Percentiles rank a stretch among this genome's conserved stretches.
Evolutionary conservation across 2,888 invertebrate genomes (phyloP).

Genomic region (Anticlea derivata): DNA sequence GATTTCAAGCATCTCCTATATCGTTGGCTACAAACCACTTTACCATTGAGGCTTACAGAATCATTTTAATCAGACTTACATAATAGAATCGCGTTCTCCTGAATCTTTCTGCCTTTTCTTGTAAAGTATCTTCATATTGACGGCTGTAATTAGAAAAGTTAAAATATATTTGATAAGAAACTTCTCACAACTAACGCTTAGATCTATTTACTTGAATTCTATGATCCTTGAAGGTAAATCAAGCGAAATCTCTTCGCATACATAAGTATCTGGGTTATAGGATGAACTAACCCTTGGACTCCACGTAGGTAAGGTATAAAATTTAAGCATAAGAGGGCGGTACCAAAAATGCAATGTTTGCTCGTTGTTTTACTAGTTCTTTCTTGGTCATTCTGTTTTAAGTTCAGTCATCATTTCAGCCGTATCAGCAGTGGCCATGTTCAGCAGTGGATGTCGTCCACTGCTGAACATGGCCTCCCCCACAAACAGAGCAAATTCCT

Average conservation of each 20-base stretch:
- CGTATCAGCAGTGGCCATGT: too few species aligned
- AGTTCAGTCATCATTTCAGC: too few species aligned
- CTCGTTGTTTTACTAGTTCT: too few species aligned
- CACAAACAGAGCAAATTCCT: too few species aligned
- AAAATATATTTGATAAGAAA: slow-evolving; percentile 7
- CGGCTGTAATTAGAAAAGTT: slow-evolving; percentile 49
- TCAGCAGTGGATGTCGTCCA: too few species aligned
- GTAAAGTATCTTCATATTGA: slow-evolving; percentile 58
- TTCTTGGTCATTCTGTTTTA: too few species aligned
- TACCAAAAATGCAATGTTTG: too few species aligned
- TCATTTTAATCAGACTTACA: slow-evolving; percentile 44
- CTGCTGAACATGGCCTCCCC: too few species aligned
- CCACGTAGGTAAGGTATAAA: too few species aligned
- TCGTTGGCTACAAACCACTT: too few species aligned
- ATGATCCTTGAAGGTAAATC: slow-evolving; percentile 19
- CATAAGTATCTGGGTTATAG: slow-evolving; percentile 4
- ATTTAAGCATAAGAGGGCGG: too few species aligned
- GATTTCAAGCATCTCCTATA: too few species aligned
- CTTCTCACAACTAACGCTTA: slow-evolving; percentile 9
- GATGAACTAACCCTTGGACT: slow-evolving; percentile 4
- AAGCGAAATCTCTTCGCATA: slow-evolving; percentile 7
- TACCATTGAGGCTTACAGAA: not conserved
- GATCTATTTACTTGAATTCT: slow-evolving; percentile 10
- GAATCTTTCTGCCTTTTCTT: slow-evolving; percentile 60
- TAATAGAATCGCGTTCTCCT: slow-evolving; percentile 55